Conservation (phyloP, 2,888 invertebrate genomes). For the Drosophila pseudotalamancana region DNA sequence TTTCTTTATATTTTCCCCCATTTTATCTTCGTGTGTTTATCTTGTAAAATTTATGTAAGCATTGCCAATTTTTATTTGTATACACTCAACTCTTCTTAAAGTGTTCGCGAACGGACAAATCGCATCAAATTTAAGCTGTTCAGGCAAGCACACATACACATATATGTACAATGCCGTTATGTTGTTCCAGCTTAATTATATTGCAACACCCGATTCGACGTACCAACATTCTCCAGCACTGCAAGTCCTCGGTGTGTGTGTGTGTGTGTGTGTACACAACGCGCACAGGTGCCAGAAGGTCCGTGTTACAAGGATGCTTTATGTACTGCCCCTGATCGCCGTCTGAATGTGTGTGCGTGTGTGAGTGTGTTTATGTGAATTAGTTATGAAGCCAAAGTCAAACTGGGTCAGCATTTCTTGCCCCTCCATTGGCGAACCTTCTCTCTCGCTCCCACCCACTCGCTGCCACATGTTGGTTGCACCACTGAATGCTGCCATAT, state of each 20-base stretch:
- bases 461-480: slow-evolving; percentile 20
- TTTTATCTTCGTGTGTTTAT: slow-evolving; percentile 12
- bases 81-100: slow-evolving; percentile 35
- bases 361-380: slow-evolving; percentile 64
- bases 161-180: slow-evolving; percentile 51
- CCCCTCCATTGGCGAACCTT: slow-evolving; percentile 22
- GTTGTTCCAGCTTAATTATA: slow-evolving; percentile 78
- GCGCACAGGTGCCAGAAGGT: slow-evolving; percentile 69
- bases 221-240: slow-evolving; percentile 28
- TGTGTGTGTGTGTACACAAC: slow-evolving; percentile 49
- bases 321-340: slow-evolving; percentile 57
- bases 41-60: slow-evolving; percentile 9
- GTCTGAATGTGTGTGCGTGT: slow-evolving; percentile 11
- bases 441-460: not conserved
- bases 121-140: slow-evolving; percentile 62
- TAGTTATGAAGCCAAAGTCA: slow-evolving; percentile 81
- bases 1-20: not conserved
- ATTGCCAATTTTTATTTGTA: slow-evolving; percentile 18
- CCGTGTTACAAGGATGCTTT: slow-evolving; percentile 72
- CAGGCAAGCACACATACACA: slow-evolving; percentile 37
- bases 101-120: slow-evolving; percentile 43
- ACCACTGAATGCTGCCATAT: slow-evolving; percentile 57
- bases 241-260: slow-evolving; percentile 28
- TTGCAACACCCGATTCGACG: slow-evolving; percentile 63
- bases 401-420: slow-evolving; percentile 75